These are phyloP conservation scores for Hecatera dysodea DNA, from an alignment of 2,888 invertebrate genomes.

Conservation along the genomic window DNA sequence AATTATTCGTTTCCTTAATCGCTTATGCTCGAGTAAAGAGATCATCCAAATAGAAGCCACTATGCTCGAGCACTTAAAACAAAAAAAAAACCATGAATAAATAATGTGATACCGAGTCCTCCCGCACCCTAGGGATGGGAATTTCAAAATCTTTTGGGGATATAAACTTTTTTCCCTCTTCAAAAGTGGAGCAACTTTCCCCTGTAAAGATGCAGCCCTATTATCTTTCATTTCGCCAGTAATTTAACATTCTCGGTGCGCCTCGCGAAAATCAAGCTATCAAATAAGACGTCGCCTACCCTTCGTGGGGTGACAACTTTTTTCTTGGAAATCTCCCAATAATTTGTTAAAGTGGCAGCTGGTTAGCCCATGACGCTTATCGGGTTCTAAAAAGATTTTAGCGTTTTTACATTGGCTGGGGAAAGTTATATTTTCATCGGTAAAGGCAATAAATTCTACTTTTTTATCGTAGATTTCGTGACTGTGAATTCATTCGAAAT, in stretches of 20 bases:
- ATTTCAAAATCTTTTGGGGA: constrained; percentile 87
- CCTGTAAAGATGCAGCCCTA: constrained; percentile 85
- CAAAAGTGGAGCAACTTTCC: constrained; percentile 80
- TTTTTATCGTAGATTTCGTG: constrained; percentile 49
- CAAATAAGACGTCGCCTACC: constrained; percentile 85
- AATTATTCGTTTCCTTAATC: constrained; percentile 64
- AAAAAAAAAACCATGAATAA: constrained; percentile 86
- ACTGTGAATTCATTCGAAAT: constrained; percentile 54
- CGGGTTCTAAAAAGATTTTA: constrained; percentile 85
- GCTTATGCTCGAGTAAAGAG: constrained; percentile 64
- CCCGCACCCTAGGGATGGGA: constrained; percentile 78
- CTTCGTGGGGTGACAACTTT: constrained; percentile 88
- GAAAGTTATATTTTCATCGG: constrained; percentile 66
- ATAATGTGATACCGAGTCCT: constrained; percentile 80
- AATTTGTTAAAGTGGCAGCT: constrained; percentile 90
- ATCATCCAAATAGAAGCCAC: constrained; percentile 72
- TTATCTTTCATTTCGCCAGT: constrained; percentile 90
- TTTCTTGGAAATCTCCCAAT: constrained; percentile 87
- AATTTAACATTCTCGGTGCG: constrained; percentile 89
- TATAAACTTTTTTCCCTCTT: constrained; percentile 82
- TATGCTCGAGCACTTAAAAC: constrained; percentile 68
- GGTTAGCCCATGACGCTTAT: constrained; percentile 89
- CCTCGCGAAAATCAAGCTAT: constrained; percentile 88
- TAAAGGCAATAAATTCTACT: constrained; percentile 63
- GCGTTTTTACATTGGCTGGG: constrained; percentile 69